phyloP scores from a whole-genome alignment of 2,888 invertebrate species.

The Drosophila ustulata region DNA sequence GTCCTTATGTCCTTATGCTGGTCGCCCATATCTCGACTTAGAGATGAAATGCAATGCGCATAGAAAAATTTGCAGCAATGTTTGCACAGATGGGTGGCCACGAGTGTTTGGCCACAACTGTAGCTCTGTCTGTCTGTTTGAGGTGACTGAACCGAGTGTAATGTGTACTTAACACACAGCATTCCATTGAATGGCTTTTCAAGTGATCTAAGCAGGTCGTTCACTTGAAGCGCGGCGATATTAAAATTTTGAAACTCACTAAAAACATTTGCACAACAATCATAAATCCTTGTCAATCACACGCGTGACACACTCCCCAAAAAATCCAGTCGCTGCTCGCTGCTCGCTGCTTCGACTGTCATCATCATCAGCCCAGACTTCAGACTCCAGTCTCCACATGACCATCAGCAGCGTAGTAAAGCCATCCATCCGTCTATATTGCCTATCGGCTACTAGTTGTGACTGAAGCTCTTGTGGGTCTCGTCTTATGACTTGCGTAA shows the following conservation, averaged over 20 bases:
- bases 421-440: slow-evolving; percentile 23
- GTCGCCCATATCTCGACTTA: slow-evolving; percentile 69
- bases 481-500: slow-evolving; percentile 65
- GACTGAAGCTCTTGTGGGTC: slow-evolving; percentile 34
- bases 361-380: slow-evolving; percentile 60
- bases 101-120: slow-evolving; percentile 16
- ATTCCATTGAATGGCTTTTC: slow-evolving; percentile 49
- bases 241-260: slow-evolving; percentile 68
- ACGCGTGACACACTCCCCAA: slow-evolving; percentile 68
- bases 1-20: slow-evolving; percentile 39
- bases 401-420: slow-evolving; percentile 31
- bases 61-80: slow-evolving; percentile 70
- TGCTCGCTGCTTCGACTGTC: slow-evolving; percentile 43
- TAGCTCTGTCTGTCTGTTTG: neutral
- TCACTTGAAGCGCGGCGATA: slow-evolving; percentile 52
- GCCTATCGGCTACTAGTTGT: slow-evolving; percentile 59
- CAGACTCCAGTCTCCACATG: slow-evolving; percentile 32
- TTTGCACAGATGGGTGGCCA: slow-evolving; percentile 54
- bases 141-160: slow-evolving; percentile 72
- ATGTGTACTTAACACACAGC: slow-evolving; percentile 77
- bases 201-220: slow-evolving; percentile 63
- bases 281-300: slow-evolving; percentile 83
- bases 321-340: slow-evolving; percentile 15
- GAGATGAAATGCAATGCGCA: slow-evolving; percentile 84
- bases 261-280: slow-evolving; percentile 71